phyloP scores from a whole-genome alignment of 2,113 vertebrate genomes.

The Oryzias celebensis region DNA sequence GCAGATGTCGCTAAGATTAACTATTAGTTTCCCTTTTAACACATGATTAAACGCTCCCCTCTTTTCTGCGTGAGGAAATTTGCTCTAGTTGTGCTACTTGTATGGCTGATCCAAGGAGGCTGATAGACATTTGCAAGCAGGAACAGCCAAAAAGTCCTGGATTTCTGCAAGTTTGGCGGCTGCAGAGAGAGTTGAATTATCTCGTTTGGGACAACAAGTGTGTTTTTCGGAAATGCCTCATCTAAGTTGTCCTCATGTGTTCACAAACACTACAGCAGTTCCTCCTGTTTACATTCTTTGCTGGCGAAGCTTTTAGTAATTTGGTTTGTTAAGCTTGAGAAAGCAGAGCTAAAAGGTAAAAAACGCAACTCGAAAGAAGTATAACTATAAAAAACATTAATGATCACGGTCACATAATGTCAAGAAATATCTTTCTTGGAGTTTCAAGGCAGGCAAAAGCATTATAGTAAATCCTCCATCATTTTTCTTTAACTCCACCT shows the following conservation, averaged over 20 bases:
- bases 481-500: conserved; percentile 37
- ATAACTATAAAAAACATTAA: not conserved
- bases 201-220: conserved; percentile 18
- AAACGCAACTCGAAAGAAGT: not conserved
- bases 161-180: not conserved
- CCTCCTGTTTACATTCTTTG: conserved; percentile 2
- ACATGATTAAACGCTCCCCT: conserved; percentile 23
- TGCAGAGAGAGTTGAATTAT: conserved; percentile 14
- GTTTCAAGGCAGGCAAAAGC: conserved; percentile 17
- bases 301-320: conserved; percentile 3
- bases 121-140: conserved; percentile 39
- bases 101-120: conserved; percentile 17
- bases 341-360: not conserved
- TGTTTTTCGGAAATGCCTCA: conserved; percentile 17
- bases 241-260: conserved; percentile 12
- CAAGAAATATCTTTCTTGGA: conserved; percentile 12
- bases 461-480: conserved; percentile 35
- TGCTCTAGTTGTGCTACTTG: conserved; percentile 11
- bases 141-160: conserved; percentile 23
- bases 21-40: conserved; percentile 22
- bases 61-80: conserved; percentile 18
- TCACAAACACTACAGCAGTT: conserved; percentile 9
- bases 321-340: not conserved
- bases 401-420: not conserved
- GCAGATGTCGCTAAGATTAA: not conserved